A percentile compares a stretch with the other conserved stretches of the same genome.
Conservation (phyloP, 2,797 vertebrate genomes). For the Liasis olivaceus region DNA sequence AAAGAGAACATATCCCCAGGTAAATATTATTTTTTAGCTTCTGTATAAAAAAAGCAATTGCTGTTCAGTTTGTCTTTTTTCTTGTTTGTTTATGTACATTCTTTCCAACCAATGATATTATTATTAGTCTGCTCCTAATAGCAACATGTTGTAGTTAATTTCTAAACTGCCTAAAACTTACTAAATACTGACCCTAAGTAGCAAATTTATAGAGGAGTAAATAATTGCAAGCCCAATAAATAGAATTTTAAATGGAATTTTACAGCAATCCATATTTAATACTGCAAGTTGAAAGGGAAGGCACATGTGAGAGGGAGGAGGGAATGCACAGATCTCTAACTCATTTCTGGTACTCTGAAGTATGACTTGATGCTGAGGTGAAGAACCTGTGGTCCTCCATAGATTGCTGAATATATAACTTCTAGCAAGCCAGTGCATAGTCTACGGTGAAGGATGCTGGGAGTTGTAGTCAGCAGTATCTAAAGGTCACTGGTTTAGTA, state of each 20-base stretch:
- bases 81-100: background rate
- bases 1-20: conserved; percentile 45
- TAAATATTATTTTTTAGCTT: conserved; percentile 29
- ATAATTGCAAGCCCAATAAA: background rate
- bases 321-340: background rate
- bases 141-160: background rate
- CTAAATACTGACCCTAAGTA: background rate
- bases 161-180: background rate
- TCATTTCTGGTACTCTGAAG: background rate
- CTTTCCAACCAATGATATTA: background rate
- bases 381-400: background rate
- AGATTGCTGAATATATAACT: background rate
- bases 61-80: background rate
- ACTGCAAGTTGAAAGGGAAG: background rate
- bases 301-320: no score
- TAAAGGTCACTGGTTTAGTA: background rate
- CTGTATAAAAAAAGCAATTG: background rate
- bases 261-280: background rate
- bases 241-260: background rate
- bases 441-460: background rate
- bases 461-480: background rate
- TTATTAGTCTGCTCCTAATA: background rate
- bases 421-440: background rate
- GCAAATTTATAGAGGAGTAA: background rate
- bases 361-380: background rate